Evolutionary conservation across 2,888 invertebrate species (phyloP), one percentile per base, ranked within the genome.

Genomic region (Nezara viridula): DNA sequence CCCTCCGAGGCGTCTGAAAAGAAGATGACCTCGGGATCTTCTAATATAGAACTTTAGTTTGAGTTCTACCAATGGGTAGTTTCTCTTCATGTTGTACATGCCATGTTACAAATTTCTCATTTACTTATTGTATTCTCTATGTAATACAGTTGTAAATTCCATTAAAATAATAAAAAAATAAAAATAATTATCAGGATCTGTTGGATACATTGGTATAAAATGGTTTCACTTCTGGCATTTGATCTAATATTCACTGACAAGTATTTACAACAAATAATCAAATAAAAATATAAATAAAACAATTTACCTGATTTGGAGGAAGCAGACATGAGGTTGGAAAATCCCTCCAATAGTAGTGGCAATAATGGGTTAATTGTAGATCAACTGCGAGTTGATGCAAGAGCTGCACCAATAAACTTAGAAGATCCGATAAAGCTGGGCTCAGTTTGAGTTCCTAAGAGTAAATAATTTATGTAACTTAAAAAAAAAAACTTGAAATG

Each of bases 331-430:
- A 93, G 4, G 93, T 92, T 0, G 98, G 98, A 92, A 96, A 97
- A 93, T 98, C 98, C 91, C 96, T 93, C 94, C 97, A 96, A 92
- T 98, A 98, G 92, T 97, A 96, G 91, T 96, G 94, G 2, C 95
- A 94, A 91, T 97, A 98, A 47, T 94, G 93, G 2, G 94, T 93
- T 89, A 97, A 93, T 89, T 95, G 94, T 91, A 98, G 94, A 93
- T 98, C 98, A 77, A 94, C 94, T 0, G 97, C 94, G 77, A 98
- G 92, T 92, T 96, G 96, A 92, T 96, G 95, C 55, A 98, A 93
- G 89, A 98, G 94, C 91, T 93, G 92, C 0, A 96, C 96, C 73
- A 98, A 92, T 0, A 95, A 94, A 89, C 95, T 94, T 90, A 97
- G 92, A 91, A 96, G 95, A 89, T 95, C 95, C 86, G 94, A 94